Evolutionary conservation across 1,140 invertebrate genomes (phyloP).

Genomic region (Drosophila tsacasi): DNA sequence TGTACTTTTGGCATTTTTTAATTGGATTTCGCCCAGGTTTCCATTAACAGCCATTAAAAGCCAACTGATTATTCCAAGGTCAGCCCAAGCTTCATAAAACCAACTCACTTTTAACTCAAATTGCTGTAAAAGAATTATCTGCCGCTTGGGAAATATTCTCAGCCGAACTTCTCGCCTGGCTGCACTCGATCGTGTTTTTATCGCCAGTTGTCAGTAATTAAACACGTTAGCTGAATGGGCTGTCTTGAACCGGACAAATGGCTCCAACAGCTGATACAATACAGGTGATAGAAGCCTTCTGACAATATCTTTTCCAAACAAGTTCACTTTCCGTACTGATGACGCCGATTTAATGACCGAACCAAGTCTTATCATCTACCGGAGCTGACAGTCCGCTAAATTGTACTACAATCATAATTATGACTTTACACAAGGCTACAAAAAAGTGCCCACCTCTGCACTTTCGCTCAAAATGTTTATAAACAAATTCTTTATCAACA

Average conservation of each 20-base stretch:
- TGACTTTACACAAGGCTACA: conserved; percentile 41
- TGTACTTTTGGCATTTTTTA: neutral
- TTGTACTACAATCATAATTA: conserved; percentile 47
- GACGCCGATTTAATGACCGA: conserved; percentile 15
- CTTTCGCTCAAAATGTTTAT: conserved; percentile 12
- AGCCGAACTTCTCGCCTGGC: conserved; percentile 17
- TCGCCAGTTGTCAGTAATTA: conserved; percentile 13
- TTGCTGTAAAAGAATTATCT: conserved; percentile 9
- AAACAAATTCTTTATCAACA: conserved; percentile 48
- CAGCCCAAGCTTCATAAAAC: conserved; percentile 7
- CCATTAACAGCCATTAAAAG: neutral
- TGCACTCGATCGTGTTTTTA: conserved; percentile 18
- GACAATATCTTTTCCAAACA: conserved; percentile 1
- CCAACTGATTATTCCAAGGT: conserved; percentile 18
- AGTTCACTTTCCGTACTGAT: conserved; percentile 47
- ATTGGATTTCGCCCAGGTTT: conserved; percentile 25
- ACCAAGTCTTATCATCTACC: conserved; percentile 42
- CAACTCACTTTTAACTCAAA: conserved; percentile 12
- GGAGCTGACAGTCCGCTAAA: conserved; percentile 32
- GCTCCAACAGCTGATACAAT: conserved; percentile 25
- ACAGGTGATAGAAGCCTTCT: neutral
- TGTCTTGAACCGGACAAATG: neutral
- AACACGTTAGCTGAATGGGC: conserved; percentile 11
- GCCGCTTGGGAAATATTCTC: conserved; percentile 32
- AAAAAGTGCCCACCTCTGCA: conserved; percentile 7